A percentile compares a stretch with the other conserved stretches of the same genome.
phyloP scores from a whole-genome alignment of 2,888 invertebrate genomes.

The Leptinotarsa juncta region DNA sequence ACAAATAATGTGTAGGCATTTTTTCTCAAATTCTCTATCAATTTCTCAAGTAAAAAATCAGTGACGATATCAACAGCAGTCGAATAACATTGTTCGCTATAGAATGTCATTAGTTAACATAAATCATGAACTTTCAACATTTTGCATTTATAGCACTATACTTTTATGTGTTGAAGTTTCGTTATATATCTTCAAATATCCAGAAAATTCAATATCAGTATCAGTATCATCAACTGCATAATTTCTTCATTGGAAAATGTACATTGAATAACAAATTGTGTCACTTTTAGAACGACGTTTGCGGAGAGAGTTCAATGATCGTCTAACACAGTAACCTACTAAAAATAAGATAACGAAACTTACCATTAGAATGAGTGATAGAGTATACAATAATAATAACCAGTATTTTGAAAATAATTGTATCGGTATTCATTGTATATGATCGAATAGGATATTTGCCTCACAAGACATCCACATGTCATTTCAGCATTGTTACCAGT shows the following conservation, averaged over 20 bases:
- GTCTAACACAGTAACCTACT: conserved; percentile 6
- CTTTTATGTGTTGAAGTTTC: too few species aligned
- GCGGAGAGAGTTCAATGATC: conserved; percentile 24
- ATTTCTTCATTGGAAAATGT: not conserved
- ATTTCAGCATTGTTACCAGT: conserved; percentile 13
- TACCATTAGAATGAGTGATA: conserved; percentile 10
- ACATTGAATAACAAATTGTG: too few species aligned
- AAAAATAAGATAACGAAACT: not conserved
- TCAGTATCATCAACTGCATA: too few species aligned
- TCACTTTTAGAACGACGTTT: not conserved
- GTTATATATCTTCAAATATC: too few species aligned
- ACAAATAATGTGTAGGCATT: too few species aligned
- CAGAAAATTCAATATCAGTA: too few species aligned
- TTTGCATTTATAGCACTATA: not conserved
- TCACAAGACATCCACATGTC: not conserved
- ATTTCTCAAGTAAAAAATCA: too few species aligned
- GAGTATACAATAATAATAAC: not conserved
- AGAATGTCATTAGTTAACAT: too few species aligned
- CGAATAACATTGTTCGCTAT: too few species aligned
- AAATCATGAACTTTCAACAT: not conserved
- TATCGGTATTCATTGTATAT: conserved; percentile 14
- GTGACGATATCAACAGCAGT: too few species aligned
- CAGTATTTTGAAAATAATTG: not conserved
- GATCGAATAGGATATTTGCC: conserved; percentile 6
- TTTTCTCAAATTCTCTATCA: too few species aligned